phyloP scores from a whole-genome alignment of 2,797 vertebrate genomes.

The Coccyzus lansbergi region DNA sequence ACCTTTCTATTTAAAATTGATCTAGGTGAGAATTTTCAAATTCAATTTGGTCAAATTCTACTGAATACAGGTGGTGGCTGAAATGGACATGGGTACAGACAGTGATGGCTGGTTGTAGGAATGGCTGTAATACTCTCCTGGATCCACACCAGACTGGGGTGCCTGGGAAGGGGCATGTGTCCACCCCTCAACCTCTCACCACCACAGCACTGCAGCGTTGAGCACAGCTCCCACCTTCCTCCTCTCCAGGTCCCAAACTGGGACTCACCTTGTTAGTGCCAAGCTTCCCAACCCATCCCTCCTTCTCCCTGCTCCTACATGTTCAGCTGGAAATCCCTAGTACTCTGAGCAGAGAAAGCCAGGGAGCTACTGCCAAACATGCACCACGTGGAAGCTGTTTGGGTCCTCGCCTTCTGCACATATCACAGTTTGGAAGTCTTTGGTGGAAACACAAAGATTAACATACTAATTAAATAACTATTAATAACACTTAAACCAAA shows the following conservation, averaged over 20 bases:
- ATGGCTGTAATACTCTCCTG: not conserved
- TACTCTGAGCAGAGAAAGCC: not conserved
- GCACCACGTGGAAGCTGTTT: not conserved
- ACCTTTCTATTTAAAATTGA: not conserved
- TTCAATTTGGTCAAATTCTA: not conserved
- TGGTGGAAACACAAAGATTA: constrained; percentile 7
- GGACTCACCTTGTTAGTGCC: not conserved
- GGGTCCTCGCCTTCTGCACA: not conserved
- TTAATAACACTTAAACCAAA: not conserved
- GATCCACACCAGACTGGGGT: not conserved
- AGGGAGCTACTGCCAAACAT: not conserved
- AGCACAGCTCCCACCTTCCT: not conserved
- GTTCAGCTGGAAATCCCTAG: constrained; percentile 9
- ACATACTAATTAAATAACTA: not conserved
- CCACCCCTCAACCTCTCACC: not conserved
- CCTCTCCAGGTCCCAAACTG: not conserved
- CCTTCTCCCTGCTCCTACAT: not conserved
- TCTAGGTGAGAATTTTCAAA: not conserved
- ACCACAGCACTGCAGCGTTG: not conserved
- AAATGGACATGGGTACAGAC: not conserved
- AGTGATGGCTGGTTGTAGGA: not conserved
- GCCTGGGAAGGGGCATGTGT: not conserved
- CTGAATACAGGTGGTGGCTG: not conserved
- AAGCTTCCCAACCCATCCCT: not conserved
- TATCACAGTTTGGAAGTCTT: not conserved